Evolutionary conservation across 64 coral and sea anemone species (phyloP), one percentile per base, ranked within the genome.

Genomic region (Trachythela sp.): DNA sequence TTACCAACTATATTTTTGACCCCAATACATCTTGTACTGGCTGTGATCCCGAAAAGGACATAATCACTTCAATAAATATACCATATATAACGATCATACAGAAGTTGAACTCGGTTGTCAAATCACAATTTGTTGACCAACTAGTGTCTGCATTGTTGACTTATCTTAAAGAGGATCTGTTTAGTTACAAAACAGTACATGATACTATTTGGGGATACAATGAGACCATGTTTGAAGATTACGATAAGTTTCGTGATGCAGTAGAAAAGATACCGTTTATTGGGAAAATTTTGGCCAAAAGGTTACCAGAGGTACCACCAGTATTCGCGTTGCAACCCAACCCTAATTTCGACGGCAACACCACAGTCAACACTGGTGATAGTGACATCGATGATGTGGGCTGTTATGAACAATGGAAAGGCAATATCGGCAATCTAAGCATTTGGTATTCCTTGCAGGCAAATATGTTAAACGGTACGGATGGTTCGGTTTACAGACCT

Each of bases 391-490:
- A 60, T 5, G 30, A 86, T 37, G 48, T 99, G 22, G 89, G 88
- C 35, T 59, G 67, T 24, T 93, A 91, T 89, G 8, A 52, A 37
- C 86, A 87, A 40, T 99, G 96, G 96, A 99, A 95, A 11, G 91
- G 87, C 29, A 88, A 51, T 30, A 68, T 49, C 32, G 39, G 10
- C 51, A 54, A 93, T 14, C 52, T 99, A 29, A 85, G 83, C 26
- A 87, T 94, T 45, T 99, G 96, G 96, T 95, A 94, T 22, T 86
- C 93, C 15, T 24, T 15, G 0, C 91, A 91, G 51, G 91, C 91
- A 10, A 99, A 99, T 52, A 99, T 99, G 96, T 59, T 99, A 5
- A 99, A 99, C 93, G 96, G 96, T 8, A 99, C 93, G 22, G 96
- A 99, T 90, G 96, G 96, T 26, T 77, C 96, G 6, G 83, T 95